These are phyloP conservation scores for Neomorphus geoffroyi DNA, from an alignment of 2,797 vertebrate genomes.

Conservation along the genomic window DNA sequence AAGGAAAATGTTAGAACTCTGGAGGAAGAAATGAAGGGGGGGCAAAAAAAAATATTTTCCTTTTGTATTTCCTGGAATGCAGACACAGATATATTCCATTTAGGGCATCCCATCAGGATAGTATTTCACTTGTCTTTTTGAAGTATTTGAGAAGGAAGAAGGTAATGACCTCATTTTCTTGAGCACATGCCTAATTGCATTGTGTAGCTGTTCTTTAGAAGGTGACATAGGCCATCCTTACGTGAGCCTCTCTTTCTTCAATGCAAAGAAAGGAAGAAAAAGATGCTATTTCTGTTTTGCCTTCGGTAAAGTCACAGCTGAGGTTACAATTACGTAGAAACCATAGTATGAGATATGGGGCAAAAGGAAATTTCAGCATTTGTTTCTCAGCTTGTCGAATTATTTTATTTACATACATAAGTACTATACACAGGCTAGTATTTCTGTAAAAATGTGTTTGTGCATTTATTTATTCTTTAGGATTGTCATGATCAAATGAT, in stretches of 20 bases:
- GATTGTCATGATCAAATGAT: not conserved
- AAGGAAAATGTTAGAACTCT: not conserved
- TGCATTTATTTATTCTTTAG: not conserved
- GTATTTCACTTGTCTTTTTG: not conserved
- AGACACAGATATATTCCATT: not conserved
- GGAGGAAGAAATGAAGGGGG: not conserved
- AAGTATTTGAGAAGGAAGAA: not conserved
- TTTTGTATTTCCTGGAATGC: not conserved
- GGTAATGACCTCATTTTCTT: not conserved
- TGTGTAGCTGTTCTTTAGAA: not conserved
- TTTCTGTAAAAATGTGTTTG: not conserved
- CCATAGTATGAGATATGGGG: accelerated
- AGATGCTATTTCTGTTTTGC: not conserved
- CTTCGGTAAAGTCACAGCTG: not conserved
- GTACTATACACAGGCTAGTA: not conserved
- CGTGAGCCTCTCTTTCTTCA: not conserved
- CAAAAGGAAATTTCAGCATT: not conserved
- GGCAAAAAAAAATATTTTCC: not conserved
- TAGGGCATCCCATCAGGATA: not conserved
- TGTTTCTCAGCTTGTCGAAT: not conserved
- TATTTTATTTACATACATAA: not conserved
- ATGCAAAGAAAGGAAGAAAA: not conserved
- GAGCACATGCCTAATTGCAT: not conserved
- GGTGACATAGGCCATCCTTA: not conserved
- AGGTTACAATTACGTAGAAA: not conserved